These are phyloP conservation scores for Girardia tigrina DNA, from an alignment of 2,888 invertebrate species.

Conservation along the genomic window DNA sequence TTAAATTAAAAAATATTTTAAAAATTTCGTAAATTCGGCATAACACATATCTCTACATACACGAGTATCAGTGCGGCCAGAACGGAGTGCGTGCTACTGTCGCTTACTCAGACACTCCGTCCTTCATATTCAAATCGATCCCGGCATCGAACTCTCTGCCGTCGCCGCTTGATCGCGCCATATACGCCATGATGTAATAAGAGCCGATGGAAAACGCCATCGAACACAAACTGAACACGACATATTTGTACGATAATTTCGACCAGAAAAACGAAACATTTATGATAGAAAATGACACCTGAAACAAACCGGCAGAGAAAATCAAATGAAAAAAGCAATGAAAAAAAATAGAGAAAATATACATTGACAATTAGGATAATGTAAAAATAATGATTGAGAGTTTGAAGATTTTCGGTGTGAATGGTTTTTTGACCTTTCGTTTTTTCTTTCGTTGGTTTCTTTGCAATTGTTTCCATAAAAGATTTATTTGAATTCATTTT, in stretches of 20 bases:
- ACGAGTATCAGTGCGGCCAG: too few relatives aligned
- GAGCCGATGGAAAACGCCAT: background rate
- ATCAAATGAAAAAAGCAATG: too few relatives aligned
- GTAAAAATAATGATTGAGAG: background rate
- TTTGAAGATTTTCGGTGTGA: background rate
- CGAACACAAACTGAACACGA: background rate
- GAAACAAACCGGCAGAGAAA: too few relatives aligned
- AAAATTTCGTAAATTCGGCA: too few relatives aligned
- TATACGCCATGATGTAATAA: background rate
- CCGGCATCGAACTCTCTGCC: conserved; percentile 61
- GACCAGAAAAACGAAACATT: conserved; percentile 5
- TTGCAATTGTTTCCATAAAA: too few relatives aligned
- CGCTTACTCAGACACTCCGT: conserved; percentile 92
- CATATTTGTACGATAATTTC: background rate
- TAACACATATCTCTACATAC: too few relatives aligned
- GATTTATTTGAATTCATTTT: too few relatives aligned
- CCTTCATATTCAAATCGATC: conserved; percentile 84
- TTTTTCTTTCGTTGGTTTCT: conserved; percentile 3
- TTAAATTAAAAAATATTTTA: too few relatives aligned
- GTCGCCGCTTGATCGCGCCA: background rate
- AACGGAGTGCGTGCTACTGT: too few relatives aligned
- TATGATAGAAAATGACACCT: too few relatives aligned
- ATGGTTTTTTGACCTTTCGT: conserved; percentile 18
- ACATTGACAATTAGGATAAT: background rate
- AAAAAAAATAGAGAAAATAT: too few relatives aligned